Percentiles rank a stretch among this genome's conserved stretches.
Conservation (phyloP, 2,113 vertebrate species). For the Caranx melampygus region DNA sequence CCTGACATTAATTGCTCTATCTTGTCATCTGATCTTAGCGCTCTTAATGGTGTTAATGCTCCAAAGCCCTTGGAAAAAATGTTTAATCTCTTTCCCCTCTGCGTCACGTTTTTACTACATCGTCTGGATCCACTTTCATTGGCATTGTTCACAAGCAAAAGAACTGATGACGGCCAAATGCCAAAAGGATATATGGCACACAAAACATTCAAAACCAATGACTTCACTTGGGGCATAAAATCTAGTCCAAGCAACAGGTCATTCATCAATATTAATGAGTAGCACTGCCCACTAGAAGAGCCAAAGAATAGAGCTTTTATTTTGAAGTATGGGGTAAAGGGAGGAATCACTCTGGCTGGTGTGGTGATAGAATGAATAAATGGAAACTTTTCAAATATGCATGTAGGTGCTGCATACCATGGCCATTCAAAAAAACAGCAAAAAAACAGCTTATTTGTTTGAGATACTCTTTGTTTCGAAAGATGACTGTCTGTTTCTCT, state of each 20-base stretch:
- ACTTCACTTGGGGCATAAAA: constrained; percentile 25
- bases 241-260: constrained; percentile 18
- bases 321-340: not conserved
- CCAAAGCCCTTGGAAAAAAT: constrained; percentile 43
- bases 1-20: constrained; percentile 58
- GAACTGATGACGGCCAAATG: constrained; percentile 7
- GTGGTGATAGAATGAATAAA: not conserved
- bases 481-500: constrained; percentile 29
- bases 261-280: constrained; percentile 48
- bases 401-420: constrained; percentile 13
- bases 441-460: constrained; percentile 8
- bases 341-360: constrained; percentile 26
- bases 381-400: constrained; percentile 23
- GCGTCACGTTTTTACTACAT: not conserved
- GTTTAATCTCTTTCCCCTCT: not conserved
- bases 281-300: constrained; percentile 5
- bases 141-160: constrained; percentile 24
- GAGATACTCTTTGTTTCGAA: not conserved
- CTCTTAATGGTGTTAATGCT: constrained; percentile 33
- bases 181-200: constrained; percentile 8
- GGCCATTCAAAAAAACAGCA: constrained; percentile 16
- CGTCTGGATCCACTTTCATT: constrained; percentile 1
- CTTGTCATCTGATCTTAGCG: constrained; percentile 41
- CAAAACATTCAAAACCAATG: constrained; percentile 21
- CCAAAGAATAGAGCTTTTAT: constrained; percentile 5